A percentile compares a stretch with the other conserved stretches of the same genome.
Evolutionary conservation across 2,888 invertebrate genomes (phyloP).

Genomic region (Germaria angustata): DNA sequence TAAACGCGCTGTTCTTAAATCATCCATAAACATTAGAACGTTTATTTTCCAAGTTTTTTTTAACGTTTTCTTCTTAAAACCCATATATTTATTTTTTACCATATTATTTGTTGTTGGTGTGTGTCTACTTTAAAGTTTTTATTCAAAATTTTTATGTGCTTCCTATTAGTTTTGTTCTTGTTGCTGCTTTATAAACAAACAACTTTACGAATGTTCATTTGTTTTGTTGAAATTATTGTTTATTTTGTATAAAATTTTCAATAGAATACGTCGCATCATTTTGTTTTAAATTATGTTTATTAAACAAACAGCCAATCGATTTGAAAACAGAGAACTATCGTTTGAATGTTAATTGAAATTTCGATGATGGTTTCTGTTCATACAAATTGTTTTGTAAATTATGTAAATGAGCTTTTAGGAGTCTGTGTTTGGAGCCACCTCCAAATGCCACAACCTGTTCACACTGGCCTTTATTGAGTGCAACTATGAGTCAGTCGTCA

Average conservation of each 20-base stretch:
- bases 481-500: not conserved
- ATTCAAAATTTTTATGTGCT: not conserved
- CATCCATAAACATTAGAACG: constrained; percentile 15
- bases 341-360: constrained; percentile 20
- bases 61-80: constrained; percentile 15
- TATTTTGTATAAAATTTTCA: constrained; percentile 42
- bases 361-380: constrained; percentile 3
- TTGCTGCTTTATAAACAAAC: constrained; percentile 46
- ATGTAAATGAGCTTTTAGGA: constrained; percentile 22
- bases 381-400: constrained; percentile 49
- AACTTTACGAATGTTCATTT: constrained; percentile 3
- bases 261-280: constrained; percentile 33
- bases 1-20: not conserved
- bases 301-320: constrained; percentile 8
- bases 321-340: not conserved
- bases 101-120: not conserved
- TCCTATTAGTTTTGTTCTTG: not conserved
- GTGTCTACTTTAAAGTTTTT: not conserved
- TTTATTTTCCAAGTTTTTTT: constrained; percentile 20
- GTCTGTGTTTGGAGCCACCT: not conserved
- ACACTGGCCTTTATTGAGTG: not conserved
- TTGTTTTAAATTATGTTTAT: constrained; percentile 22
- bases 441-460: not conserved
- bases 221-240: constrained; percentile 29
- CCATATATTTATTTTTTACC: not conserved